A percentile compares a stretch with the other conserved stretches of the same genome.
Conservation (phyloP, 1,140 invertebrate genomes). For the Drosophila subobscura region DNA sequence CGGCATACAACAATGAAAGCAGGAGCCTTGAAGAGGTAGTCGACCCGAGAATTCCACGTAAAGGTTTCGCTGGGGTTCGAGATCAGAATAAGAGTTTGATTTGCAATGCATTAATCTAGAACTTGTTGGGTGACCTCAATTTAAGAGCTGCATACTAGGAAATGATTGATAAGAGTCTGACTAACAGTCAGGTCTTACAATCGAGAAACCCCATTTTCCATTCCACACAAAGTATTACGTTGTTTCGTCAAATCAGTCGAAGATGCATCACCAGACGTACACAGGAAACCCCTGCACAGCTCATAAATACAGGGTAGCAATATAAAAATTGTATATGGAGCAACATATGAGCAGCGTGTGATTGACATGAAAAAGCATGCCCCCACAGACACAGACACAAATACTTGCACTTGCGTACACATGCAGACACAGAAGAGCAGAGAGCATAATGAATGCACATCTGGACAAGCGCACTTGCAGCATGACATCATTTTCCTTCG, state of each 20-base stretch:
- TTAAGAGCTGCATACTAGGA: too few relatives aligned
- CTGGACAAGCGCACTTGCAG: constrained; percentile 77
- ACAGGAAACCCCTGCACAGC: neutral
- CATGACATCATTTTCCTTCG: constrained; percentile 73
- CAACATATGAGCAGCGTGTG: constrained; percentile 76
- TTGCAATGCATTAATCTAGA: too few relatives aligned
- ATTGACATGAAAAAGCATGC: constrained; percentile 73
- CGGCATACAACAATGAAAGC: constrained; percentile 37
- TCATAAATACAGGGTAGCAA: constrained; percentile 48
- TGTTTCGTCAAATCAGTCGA: constrained; percentile 8
- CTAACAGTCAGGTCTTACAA: neutral
- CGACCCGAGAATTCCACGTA: constrained; percentile 3
- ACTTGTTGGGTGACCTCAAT: too few relatives aligned
- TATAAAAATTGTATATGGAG: constrained; percentile 51
- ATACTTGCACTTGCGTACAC: neutral
- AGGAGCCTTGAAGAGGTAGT: neutral
- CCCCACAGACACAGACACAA: constrained; percentile 29
- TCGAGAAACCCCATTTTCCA: constrained; percentile 12
- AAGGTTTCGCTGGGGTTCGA: neutral
- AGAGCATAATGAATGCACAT: constrained; percentile 78
- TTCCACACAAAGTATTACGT: constrained; percentile 26
- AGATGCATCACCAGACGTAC: constrained; percentile 2
- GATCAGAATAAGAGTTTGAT: too few relatives aligned
- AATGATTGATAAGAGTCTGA: too few relatives aligned
- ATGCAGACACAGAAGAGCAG: constrained; percentile 3